Base-by-base conservation (phyloP, 2,888 invertebrate species). In the Pseudeuparius sepicola region DNA sequence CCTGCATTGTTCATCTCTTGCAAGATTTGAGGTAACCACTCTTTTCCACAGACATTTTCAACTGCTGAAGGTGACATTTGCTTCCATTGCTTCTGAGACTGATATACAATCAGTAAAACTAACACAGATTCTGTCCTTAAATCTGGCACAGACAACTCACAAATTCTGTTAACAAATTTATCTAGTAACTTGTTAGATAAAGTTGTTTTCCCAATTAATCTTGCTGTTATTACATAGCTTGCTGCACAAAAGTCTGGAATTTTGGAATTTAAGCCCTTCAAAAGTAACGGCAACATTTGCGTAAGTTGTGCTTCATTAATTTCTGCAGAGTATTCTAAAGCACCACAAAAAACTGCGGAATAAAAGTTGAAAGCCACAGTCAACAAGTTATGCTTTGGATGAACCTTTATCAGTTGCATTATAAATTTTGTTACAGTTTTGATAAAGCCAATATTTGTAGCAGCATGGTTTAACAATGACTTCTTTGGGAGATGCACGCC, bases 311-410 rank as follows among this genome's bases (percentile, higher is more conserved):
- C 57, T 55, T 83, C 80, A 14, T 44, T 48, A 12, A 61, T 31
- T 18, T 59, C 55, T 24, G 66, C 54, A 0, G 66, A 61, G 20
- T 68, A 64, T 39, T 81, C 74, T 7, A 86, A 65, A 17, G 75
- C 73, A 3, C 85, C 86, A 18, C 84, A 69, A 0, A 82, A 65
- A 0, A 80, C 73, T 9, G 81, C 76, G 31, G 83, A 79, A 55
- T 82, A 88, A 60, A 92, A 92, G 5, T 81, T 81, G 52, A 82
- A 78, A 2, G 85, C 67, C 0, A 82, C 76, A 33, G 75, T 77
- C 6, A 87, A 60, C 23, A 71, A 65, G 23, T 67, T 60, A 0
- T 78, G 73, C 39, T 73, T 65, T 3, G 68, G 69, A 55, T 74
- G 71, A 40, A 70, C 68, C 32, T 73, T 68, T 0, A 84, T 70